These are phyloP conservation scores for Thunnus thynnus DNA, from an alignment of 2,113 vertebrate species.

Conservation along the genomic window DNA sequence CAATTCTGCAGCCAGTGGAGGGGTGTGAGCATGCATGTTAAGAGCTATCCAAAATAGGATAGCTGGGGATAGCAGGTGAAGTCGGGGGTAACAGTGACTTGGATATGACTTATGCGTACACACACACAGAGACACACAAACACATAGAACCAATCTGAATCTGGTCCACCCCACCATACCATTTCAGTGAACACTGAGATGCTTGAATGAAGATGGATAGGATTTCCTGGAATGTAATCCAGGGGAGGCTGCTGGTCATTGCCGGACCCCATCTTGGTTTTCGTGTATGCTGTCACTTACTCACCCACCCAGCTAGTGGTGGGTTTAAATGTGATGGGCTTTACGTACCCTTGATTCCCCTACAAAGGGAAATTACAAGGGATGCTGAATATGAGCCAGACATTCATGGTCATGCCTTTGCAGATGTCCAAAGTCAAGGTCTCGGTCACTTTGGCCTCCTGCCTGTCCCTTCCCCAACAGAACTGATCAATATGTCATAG, in stretches of 20 bases:
- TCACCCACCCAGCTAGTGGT: constrained; percentile 53
- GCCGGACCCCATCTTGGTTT: constrained; percentile 74
- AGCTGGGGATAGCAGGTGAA: constrained; percentile 5
- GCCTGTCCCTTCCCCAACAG: constrained; percentile 44
- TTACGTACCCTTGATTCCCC: constrained; percentile 79
- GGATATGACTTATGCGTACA: constrained; percentile 44
- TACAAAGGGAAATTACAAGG: constrained; percentile 77
- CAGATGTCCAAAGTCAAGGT: constrained; percentile 81
- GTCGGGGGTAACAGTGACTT: constrained; percentile 27
- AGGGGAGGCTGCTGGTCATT: constrained; percentile 71
- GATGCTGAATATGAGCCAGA: constrained; percentile 68
- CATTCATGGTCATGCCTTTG: constrained; percentile 75
- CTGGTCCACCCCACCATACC: constrained; percentile 57
- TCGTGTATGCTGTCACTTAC: constrained; percentile 68
- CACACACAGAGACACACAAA: constrained; percentile 53
- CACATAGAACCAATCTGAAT: constrained; percentile 72
- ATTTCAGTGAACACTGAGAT: constrained; percentile 75
- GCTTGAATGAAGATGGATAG: constrained; percentile 82
- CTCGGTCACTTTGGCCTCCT: constrained; percentile 68
- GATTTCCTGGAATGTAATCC: constrained; percentile 78
- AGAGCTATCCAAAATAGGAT: constrained; percentile 35
- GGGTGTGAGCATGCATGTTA: constrained; percentile 61
- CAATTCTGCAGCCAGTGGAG: constrained; percentile 40
- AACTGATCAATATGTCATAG: constrained; percentile 82
- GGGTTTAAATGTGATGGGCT: constrained; percentile 70